Percentiles rank a stretch among this genome's conserved stretches.
Evolutionary conservation across 1,140 invertebrate genomes (phyloP).

Genomic region (Cotesia typhae): DNA sequence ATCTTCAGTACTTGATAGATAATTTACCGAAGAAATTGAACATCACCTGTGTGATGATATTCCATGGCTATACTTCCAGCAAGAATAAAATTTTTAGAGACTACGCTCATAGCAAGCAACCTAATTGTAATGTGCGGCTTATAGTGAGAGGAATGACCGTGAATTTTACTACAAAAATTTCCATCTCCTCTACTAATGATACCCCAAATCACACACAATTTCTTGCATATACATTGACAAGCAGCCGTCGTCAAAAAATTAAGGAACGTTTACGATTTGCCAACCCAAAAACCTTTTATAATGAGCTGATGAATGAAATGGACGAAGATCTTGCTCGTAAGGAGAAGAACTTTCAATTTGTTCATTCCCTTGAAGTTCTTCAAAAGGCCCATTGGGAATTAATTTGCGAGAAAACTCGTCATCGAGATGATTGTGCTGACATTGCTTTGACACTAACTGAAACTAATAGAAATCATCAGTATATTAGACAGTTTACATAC

Average conservation of each 20-base stretch:
- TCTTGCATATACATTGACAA: neutral
- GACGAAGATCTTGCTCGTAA: slow-evolving; percentile 9
- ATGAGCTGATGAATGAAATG: slow-evolving; percentile 8
- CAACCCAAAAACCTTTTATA: neutral
- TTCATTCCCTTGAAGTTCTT: slow-evolving; percentile 15
- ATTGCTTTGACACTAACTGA: slow-evolving; percentile 16
- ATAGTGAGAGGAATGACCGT: slow-evolving; percentile 14
- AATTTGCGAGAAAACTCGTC: slow-evolving; percentile 16
- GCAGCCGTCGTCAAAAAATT: too few species aligned
- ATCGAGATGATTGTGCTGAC: slow-evolving; percentile 18
- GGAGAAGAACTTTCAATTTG: slow-evolving; percentile 24
- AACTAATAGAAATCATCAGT: slow-evolving; percentile 19
- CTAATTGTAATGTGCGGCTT: slow-evolving; percentile 18
- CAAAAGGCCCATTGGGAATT: slow-evolving; percentile 29
- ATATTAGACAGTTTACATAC: slow-evolving; percentile 11
- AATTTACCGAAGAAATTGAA: neutral
- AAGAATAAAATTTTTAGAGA: neutral
- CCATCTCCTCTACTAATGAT: neutral
- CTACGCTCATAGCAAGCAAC: slow-evolving; percentile 25
- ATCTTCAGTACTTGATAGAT: neutral
- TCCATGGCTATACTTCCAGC: neutral
- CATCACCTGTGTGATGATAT: neutral
- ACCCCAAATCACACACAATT: slow-evolving; percentile 5
- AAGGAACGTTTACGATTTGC: too few species aligned
- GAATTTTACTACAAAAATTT: neutral